Base-by-base conservation (phyloP, 2,113 vertebrate genomes). In the Suricata suricatta region DNA sequence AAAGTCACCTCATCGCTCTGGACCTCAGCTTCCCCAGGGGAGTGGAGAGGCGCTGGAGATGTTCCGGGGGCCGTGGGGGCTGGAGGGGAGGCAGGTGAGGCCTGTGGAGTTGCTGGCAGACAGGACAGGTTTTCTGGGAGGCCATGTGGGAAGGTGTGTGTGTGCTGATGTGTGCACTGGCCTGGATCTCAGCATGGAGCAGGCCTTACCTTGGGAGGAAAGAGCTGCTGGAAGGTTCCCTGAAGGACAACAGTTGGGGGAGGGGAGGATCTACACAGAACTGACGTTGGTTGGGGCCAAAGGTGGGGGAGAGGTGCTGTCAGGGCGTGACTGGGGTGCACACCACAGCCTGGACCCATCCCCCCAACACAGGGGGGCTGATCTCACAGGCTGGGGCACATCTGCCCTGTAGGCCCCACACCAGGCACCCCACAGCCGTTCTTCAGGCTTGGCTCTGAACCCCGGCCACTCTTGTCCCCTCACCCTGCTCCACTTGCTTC, bases 121-220 rank as follows among this genome's bases (percentile, higher is more conserved):
- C 54, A 44, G 25, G 47, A 23, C 17, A 41, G 0, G 25, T 52
- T 74, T 87, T 86, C 23, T 15, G 85, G 66, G 41, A 89, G 14
- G 13, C 5, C 3, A 7, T 8, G 8, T 29, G 82, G 54, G 47
- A 19, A 27, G 44, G 31, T 60, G 50, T 12, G 29, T 2, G 23
- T 7, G 4, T 13, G 15, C 47, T 0, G 0, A 31, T 0, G 15
- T 35, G 16, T 47, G 12, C 0, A 0, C 50, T 4, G 33, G 57
- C n/a, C 31, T 74, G 41, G 15, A 2, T 19, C 23, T 52, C 7
- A 2, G 86, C 66, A 0, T 1, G 17, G 41, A 25, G 50, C 9
- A 21, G 4, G 68, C 44, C 25, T 0, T 4, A 27, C 38, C 16
- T 25, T n/a, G 29, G 33, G 63, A 47, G 33, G 11, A 33, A 47